These are phyloP conservation scores for Premnoplex brunnescens DNA, from an alignment of 2,797 vertebrate species.

Conservation along the genomic window DNA sequence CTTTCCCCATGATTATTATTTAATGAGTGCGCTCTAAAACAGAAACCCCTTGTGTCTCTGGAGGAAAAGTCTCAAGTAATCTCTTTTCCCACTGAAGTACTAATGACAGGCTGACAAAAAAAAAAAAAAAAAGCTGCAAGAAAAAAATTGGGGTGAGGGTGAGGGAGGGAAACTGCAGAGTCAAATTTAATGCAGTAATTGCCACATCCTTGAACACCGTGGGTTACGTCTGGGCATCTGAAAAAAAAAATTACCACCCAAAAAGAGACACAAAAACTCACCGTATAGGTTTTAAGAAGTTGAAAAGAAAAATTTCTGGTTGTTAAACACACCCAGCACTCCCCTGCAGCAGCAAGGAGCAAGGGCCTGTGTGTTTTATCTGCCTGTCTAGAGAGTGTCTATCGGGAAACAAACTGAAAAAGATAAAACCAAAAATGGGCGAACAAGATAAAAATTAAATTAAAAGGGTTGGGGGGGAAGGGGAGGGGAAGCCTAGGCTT, in stretches of 20 bases:
- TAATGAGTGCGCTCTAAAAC: conserved; percentile 63
- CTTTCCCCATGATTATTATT: conserved; percentile 66
- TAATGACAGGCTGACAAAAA: conserved; percentile 45
- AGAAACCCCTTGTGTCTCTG: conserved; percentile 34
- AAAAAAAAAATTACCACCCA: not conserved
- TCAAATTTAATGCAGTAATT: conserved; percentile 46
- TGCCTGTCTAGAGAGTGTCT: not conserved
- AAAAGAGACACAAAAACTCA: not conserved
- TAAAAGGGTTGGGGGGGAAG: not conserved
- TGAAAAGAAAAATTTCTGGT: not conserved
- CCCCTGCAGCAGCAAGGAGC: not conserved
- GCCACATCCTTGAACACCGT: not conserved
- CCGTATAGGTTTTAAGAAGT: fast-evolving
- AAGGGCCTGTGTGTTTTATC: not conserved
- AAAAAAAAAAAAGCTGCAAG: conserved; percentile 4
- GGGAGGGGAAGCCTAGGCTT: not conserved
- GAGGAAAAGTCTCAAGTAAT: conserved; percentile 31
- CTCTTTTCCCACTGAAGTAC: conserved; percentile 53
- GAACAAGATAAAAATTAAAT: not conserved
- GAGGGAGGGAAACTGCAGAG: not conserved
- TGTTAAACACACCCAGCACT: not conserved
- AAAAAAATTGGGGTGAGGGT: conserved; percentile 1
- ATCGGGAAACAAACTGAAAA: not conserved
- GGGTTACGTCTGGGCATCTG: not conserved
- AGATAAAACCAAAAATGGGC: not conserved